These are phyloP conservation scores for Ivindomyrus marchei DNA, from an alignment of 2,113 vertebrate species.

Conservation along the genomic window DNA sequence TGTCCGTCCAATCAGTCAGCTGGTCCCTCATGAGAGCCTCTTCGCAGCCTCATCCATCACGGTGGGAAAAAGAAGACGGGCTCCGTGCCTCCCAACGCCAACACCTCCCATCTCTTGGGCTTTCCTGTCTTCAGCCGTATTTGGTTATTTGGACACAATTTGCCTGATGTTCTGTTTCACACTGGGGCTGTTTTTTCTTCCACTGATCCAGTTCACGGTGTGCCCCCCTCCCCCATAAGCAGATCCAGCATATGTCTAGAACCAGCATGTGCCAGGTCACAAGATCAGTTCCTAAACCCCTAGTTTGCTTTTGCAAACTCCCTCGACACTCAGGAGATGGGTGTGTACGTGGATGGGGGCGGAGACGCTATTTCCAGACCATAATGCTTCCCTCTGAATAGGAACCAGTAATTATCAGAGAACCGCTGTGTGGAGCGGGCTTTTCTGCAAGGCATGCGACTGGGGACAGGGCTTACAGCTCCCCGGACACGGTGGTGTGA, in stretches of 20 bases:
- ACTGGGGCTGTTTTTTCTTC: background rate
- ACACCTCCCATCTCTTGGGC: background rate
- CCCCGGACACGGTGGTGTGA: background rate
- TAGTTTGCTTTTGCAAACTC: background rate
- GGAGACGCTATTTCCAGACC: background rate
- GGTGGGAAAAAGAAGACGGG: background rate
- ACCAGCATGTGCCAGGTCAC: background rate
- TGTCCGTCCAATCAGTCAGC: conserved; percentile 33
- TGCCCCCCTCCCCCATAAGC: background rate
- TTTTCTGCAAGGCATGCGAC: background rate
- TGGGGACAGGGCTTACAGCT: background rate
- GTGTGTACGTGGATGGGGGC: background rate
- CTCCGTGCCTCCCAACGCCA: conserved; percentile 3
- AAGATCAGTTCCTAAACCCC: background rate
- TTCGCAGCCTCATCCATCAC: conserved; percentile 40
- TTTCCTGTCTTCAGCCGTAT: background rate
- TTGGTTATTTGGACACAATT: background rate
- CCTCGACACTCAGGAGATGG: background rate
- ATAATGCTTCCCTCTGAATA: background rate
- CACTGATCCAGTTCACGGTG: background rate
- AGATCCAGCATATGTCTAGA: background rate
- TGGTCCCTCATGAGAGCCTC: conserved; percentile 26
- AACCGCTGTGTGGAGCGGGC: background rate
- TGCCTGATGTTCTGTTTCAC: background rate
- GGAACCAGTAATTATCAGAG: background rate